phyloP scores from a whole-genome alignment of 2,797 vertebrate genomes.

The Haliaeetus vocifer region DNA sequence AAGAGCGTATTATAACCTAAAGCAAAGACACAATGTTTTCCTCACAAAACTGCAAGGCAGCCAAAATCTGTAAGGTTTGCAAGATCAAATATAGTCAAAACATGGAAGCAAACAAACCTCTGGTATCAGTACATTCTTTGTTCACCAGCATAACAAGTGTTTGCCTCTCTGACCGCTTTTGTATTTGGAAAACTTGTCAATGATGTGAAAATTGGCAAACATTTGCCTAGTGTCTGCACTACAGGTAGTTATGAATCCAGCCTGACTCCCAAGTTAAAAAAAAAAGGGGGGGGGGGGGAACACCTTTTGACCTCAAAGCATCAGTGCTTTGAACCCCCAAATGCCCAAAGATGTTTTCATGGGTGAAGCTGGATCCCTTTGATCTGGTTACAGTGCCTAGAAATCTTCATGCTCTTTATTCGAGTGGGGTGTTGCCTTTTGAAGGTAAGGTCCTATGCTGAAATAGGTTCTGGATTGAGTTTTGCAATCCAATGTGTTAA shows the following conservation, averaged over 20 bases:
- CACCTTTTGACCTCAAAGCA: neutral
- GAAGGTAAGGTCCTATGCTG: neutral
- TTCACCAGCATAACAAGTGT: rapidly evolving
- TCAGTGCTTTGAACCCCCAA: neutral
- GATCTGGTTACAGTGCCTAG: rapidly evolving
- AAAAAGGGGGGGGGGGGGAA: neutral
- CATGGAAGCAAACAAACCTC: neutral
- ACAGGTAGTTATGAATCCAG: neutral
- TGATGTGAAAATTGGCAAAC: neutral
- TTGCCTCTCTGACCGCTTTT: neutral
- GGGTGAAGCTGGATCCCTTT: neutral
- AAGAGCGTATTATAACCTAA: neutral
- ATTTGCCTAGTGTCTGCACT: neutral
- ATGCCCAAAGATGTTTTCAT: neutral
- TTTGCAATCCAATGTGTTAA: neutral
- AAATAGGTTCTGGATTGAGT: neutral
- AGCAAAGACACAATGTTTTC: neutral
- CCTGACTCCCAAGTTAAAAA: neutral
- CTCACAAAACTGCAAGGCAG: neutral
- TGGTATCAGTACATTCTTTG: rapidly evolving
- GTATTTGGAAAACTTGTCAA: neutral
- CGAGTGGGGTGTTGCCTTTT: neutral
- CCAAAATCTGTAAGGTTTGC: neutral
- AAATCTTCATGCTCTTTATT: neutral
- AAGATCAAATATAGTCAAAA: neutral